These are phyloP conservation scores for Geothlypis trichas DNA, from an alignment of 2,113 vertebrate genomes.

Conservation along the genomic window DNA sequence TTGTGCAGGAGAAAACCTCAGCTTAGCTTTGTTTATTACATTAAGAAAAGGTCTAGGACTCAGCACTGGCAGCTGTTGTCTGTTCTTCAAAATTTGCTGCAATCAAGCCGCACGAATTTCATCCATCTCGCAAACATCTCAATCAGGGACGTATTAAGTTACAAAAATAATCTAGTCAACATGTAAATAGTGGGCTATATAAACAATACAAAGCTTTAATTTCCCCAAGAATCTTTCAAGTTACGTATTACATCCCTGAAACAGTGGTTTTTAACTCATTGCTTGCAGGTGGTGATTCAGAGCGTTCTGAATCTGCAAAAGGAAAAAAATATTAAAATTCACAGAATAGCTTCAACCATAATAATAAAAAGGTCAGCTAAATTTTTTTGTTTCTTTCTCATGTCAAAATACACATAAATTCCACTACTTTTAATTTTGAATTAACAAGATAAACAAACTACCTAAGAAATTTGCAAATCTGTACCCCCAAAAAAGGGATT, in stretches of 20 bases:
- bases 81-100: not conserved
- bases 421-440: not conserved
- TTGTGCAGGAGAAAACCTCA: not conserved
- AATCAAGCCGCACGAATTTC: not conserved
- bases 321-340: not conserved
- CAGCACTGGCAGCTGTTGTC: not conserved
- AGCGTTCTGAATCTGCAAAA: conserved; percentile 3
- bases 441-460: not conserved
- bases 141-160: not conserved
- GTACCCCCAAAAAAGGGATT: not conserved
- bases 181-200: not conserved
- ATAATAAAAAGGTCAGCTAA: not conserved
- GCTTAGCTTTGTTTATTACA: not conserved
- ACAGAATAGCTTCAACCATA: not conserved
- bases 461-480: not conserved
- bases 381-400: not conserved
- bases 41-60: not conserved
- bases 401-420: not conserved
- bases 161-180: not conserved
- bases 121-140: not conserved
- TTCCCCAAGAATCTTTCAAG: not conserved
- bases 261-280: not conserved
- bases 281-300: not conserved
- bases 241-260: not conserved
- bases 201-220: not conserved